Evolutionary conservation across 2,113 vertebrate genomes (phyloP), one percentile per base, ranked within the genome.

Genomic region (Calonectris borealis): DNA sequence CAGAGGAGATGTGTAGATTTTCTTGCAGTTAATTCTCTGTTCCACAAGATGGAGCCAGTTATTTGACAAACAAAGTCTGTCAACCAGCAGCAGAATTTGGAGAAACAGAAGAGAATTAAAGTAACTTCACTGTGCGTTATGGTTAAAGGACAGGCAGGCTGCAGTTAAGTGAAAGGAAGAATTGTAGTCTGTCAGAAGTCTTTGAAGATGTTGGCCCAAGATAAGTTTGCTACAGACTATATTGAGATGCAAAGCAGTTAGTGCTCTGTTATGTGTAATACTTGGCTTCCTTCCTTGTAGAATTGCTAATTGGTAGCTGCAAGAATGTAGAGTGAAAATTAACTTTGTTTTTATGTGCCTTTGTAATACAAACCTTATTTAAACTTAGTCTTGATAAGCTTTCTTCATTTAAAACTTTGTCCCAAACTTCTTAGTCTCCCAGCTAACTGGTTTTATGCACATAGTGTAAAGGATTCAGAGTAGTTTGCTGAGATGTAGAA

Each of bases 41-140:
- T 75, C 96, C 97, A 86, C 97, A 85, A 97, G 96, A 70, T 98
- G 97, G 97, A 62, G 83, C 94, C 42, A 92, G 57, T 16, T 89
- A 78, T 93, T 90, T 68, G 91, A 31, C 55, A 57, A 89, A 83
- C 34, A 3, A 22, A 62, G n/a, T 21, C 34, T 55, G 3, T 55
- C 31, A 36, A 10, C 38, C n/a, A 21, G 58, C n/a, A 17, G 29
- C 27, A 42, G 36, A 46, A 70, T 36, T 68, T 46, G 17, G 32
- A 51, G n/a, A 62, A 58, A 46, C 20, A n/a, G 66, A 14, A 11
- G 11, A 24, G 42, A 42, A 29, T 54, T n/a, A 4, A 58, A 49
- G 55, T 62, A 25, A 25, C 64, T 85, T 71, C 19, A 15, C 29
- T 17, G 20, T 2, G 3, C 22, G 38, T 49, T 55, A 2, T 55